phyloP scores from a whole-genome alignment of 2,888 invertebrate species.

The Syrphus vitripennis region DNA sequence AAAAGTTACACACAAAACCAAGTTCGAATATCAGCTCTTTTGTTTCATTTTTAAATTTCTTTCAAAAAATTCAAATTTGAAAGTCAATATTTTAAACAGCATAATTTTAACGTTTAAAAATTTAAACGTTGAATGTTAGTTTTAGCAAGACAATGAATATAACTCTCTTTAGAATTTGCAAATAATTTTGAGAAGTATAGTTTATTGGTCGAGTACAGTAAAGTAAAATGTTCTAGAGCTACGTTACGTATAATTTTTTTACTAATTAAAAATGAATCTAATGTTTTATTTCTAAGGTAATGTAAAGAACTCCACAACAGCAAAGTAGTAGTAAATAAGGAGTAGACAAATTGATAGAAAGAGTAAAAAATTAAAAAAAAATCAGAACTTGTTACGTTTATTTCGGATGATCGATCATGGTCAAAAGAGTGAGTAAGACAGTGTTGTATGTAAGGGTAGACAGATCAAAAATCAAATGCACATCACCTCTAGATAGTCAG shows the following conservation, averaged over 20 bases:
- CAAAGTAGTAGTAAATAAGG: constrained; percentile 25
- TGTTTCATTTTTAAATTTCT: neutral
- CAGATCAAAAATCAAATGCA: constrained; percentile 34
- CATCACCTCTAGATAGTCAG: constrained; percentile 24
- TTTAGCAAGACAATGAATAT: too few species aligned
- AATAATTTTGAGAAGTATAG: too few species aligned
- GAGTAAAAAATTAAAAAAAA: constrained; percentile 54
- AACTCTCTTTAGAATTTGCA: too few species aligned
- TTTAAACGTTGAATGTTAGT: too few species aligned
- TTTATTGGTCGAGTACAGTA: too few species aligned
- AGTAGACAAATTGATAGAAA: constrained; percentile 48
- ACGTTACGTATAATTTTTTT: too few species aligned
- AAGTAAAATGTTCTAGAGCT: too few species aligned
- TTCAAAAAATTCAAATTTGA: too few species aligned
- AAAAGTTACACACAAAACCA: neutral
- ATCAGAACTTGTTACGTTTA: constrained; percentile 34
- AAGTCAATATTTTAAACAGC: too few species aligned
- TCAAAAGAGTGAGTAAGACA: neutral
- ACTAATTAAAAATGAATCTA: neutral
- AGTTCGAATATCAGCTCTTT: neutral
- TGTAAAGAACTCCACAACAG: constrained; percentile 36
- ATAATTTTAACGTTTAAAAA: too few species aligned
- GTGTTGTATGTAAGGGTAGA: constrained; percentile 16
- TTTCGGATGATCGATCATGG: constrained; percentile 52
- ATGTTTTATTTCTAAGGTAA: constrained; percentile 53